Evolutionary conservation across 2,113 vertebrate species (phyloP), one percentile per base, ranked within the genome.

Genomic region (Glaucomys volans): DNA sequence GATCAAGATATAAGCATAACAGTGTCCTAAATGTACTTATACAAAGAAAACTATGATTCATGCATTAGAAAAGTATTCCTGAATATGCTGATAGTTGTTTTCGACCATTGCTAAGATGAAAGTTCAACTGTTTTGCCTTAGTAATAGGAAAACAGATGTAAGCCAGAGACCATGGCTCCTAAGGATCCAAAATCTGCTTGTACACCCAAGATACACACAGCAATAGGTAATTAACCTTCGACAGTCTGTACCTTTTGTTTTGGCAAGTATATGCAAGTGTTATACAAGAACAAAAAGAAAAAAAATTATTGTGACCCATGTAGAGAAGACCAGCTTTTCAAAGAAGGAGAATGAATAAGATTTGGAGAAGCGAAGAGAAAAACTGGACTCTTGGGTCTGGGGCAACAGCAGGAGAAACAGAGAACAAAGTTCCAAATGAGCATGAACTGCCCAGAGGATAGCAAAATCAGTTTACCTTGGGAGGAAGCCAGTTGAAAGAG

Each of bases 381-480:
- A 96, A 62, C 14, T 52, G 94, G 64, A 87, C 22, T 84, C 28
- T 62, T 57, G 4, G 9, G 52, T 9, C 22, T 64, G 4, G 13
- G 22, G n/a, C 8, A 83, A 82, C 9, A 90, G 75, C 54, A 89
- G n/a, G 28, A 72, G 42, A 95, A 91, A 82, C 20, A 93, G n/a
- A 94, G 64, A 95, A 92, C 28, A 85, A 81, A 42, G 44, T 62
- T 97, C 62, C 72, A 85, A 86, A 81, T 47, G 54, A 97, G 40
- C 8, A 57, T 12, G 28, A 91, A 20, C 57, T 93, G 3, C 47
- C 86, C 37, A 72, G 95, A 92, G n/a, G 44, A 91, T 32, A 95
- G 62, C 1, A 5, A 95, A 95, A 90, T 20, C 52, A 88, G 72
- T 96, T 97, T 96, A 10, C 82, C 69, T 94, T 94, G 96, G 91